Percentiles rank a stretch among this genome's conserved stretches.
These are phyloP conservation scores for Molossus alvarezi DNA, from an alignment of 2,797 vertebrate genomes.

Conservation along the genomic window DNA sequence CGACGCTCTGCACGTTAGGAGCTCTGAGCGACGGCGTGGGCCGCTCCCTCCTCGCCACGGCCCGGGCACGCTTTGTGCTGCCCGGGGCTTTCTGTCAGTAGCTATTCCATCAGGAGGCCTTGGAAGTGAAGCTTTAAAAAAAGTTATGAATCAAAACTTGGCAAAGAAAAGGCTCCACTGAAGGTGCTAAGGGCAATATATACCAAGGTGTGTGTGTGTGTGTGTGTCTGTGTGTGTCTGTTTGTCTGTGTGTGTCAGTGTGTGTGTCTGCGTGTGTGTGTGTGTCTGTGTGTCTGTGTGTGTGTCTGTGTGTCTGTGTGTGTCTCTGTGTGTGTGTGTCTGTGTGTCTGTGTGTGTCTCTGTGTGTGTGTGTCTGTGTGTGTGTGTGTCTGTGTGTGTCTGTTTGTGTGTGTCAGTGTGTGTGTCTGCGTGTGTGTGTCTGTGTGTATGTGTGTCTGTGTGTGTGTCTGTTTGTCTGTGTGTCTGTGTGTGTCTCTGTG, in stretches of 20 bases:
- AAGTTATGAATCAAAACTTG: constrained; percentile 10
- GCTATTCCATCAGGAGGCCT: not conserved
- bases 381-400: not conserved
- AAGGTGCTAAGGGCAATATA: not conserved
- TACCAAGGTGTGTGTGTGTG: not conserved
- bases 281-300: not conserved
- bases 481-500: too few species aligned
- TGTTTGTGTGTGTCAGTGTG: too few species aligned
- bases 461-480: too few species aligned
- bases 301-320: not conserved
- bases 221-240: not conserved
- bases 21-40: not conserved
- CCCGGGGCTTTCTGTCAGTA: not conserved
- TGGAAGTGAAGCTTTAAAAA: not conserved
- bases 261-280: too few species aligned
- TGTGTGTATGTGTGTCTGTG: too few species aligned
- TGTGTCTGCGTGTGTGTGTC: too few species aligned
- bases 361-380: not conserved
- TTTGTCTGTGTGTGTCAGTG: too few species aligned
- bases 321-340: too few species aligned
- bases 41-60: not conserved
- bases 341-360: not conserved
- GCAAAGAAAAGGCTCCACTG: not conserved
- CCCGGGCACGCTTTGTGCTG: not conserved
- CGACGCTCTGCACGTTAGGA: not conserved